Evolutionary conservation across 2,888 invertebrate genomes (phyloP), one percentile per base, ranked within the genome.

Genomic region (Zaprionus lineosus): DNA sequence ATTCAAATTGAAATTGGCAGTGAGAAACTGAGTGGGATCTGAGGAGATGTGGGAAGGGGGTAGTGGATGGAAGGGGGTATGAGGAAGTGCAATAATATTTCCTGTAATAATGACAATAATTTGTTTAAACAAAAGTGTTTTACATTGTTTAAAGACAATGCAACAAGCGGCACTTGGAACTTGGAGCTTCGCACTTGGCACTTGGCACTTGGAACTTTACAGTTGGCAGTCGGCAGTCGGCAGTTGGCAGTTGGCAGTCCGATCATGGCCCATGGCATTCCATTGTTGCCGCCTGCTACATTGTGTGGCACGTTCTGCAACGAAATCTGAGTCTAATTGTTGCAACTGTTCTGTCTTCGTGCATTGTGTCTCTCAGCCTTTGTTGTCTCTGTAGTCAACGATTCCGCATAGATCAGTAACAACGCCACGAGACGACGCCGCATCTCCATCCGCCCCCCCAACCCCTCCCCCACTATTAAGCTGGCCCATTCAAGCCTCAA

Each of bases 281-380:
- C 11, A 47, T 71, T 44, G 52, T 46, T 43, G 50, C 33, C 19
- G 14, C 44, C 31, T 31, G n/a, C n/a, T n/a, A n/a, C n/a, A n/a
- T n/a, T n/a, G n/a, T 33, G 48, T 15, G 60, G 76, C 78, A 78
- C 79, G 83, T 78, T 78, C 78, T 78, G 57, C 62, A 53, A 41
- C 44, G 74, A 67, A 78, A 78, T 70, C 70, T 31, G 51, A 56
- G 63, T 53, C 37, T 62, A 61, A 77, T 72, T 81, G 78, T 44
- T 65, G 60, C 57, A 79, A 75, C 59, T 73, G 48, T 66, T 66
- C 33, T 33, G 40, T 29, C 61, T 9, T 34, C 33, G 51, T 29
- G 21, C 7, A 5, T 21, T 21, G 21, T 21, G 21, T 9, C 28
- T 50, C n/a, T n/a, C n/a, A n/a, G 9, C 14, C 9, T n/a, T 18